Conservation (phyloP, 2,797 vertebrate species). For the Toxotes lorentzi region DNA sequence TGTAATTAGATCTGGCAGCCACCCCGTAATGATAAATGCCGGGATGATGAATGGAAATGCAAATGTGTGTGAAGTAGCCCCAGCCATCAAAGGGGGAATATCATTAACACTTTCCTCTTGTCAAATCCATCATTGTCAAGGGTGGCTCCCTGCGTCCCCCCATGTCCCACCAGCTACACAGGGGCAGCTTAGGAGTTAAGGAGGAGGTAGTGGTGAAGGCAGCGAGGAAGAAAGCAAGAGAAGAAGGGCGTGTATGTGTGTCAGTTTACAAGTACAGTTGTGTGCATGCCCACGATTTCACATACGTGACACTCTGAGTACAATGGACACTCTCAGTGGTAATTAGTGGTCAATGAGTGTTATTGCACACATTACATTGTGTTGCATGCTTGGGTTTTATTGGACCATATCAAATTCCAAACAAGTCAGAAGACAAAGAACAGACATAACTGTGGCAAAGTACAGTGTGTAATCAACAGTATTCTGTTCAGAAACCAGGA, state of each 20-base stretch:
- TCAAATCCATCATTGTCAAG: conserved; percentile 97
- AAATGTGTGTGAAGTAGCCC: conserved; percentile 95
- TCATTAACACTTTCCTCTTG: conserved; percentile 98
- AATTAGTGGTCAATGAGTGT: conserved; percentile 19
- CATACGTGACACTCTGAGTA: neutral
- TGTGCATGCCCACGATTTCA: neutral
- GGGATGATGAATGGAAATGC: conserved; percentile 98
- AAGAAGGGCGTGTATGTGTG: conserved; percentile 3
- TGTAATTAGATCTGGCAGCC: conserved; percentile 99
- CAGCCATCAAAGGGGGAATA: conserved; percentile 91
- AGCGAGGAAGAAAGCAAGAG: conserved; percentile 27
- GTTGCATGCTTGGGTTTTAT: conserved; percentile 27
- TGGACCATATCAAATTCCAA: neutral
- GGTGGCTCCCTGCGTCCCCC: conserved; percentile 83
- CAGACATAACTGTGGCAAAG: neutral
- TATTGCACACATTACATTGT: conserved; percentile 6
- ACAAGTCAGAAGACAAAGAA: neutral
- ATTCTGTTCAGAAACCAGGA: neutral
- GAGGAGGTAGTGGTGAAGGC: conserved; percentile 50
- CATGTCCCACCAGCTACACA: conserved; percentile 79
- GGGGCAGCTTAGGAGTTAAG: conserved; percentile 74
- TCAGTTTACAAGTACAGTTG: neutral
- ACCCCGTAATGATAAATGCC: conserved; percentile 95
- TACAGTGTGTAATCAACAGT: neutral
- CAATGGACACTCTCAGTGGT: neutral